Evolutionary conservation across 1,140 invertebrate genomes (phyloP), one percentile per base, ranked within the genome.

Genomic region (Oedothorax gibbosus): DNA sequence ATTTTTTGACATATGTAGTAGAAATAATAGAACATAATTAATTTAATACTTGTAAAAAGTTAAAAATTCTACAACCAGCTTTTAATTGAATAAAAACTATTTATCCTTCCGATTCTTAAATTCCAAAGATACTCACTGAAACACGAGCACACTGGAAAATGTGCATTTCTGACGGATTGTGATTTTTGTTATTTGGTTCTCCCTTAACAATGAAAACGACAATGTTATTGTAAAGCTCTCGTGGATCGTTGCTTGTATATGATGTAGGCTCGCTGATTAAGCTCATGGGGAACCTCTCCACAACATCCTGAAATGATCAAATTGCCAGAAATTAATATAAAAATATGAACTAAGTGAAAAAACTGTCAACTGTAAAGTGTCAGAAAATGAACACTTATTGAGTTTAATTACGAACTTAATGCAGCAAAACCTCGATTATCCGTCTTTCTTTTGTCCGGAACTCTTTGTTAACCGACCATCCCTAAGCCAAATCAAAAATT

Each of bases 171-270:
- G 96, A 93, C 72, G 94, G 18, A 84, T 90, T 91, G 87, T 88
- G 89, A 87, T 89, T 91, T 88, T 88, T 90, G 89, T 91, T 88
- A 60, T 89, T 90, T 56, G 93, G 93, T 87, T 93, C 93, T 68
- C 90, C 89, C 53, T 89, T 89, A 53, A 99, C 97, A 82, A 98
- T 97, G 91, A 99, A 99, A 21, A 99, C 95, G 87, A 99, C 92
- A 88, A 99, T 97, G 90, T 99, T 99, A 91, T 99, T 99, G 91
- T 99, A 99, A 89, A 98, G 94, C 90, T 99, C 98, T 91, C 96
- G 96, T 12, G 96, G 95, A 90, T 99, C 97, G 71, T 96, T 94
- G 83, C 96, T 97, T n/a, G 96, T 97, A 90, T 99, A 98, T 6
- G 98, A 97, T 9, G 97, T 99, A 0, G 98, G 98, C 87, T 98